These are phyloP conservation scores for Stichodactyla helianthus DNA, from an alignment of 64 coral and sea anemone species.

Conservation along the genomic window DNA sequence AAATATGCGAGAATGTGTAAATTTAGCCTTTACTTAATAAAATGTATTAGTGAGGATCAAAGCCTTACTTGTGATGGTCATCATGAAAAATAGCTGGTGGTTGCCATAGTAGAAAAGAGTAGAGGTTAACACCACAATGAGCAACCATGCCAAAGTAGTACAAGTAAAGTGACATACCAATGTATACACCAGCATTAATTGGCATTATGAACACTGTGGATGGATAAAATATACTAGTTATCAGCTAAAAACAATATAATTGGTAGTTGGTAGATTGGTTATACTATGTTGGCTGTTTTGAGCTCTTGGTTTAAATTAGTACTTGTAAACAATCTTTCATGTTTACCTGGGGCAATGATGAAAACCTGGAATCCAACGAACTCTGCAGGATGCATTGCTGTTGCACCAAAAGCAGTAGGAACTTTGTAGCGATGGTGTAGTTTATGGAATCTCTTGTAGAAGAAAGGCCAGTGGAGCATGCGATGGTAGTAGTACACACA, in stretches of 20 bases:
- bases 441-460: constrained; percentile 27
- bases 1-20: too few relatives aligned
- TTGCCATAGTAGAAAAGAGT: constrained; percentile 2
- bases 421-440: constrained; percentile 14
- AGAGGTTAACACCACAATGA: constrained; percentile 14
- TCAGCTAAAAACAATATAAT: too few relatives aligned
- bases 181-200: constrained; percentile 23
- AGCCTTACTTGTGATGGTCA: constrained; percentile 35
- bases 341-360: background rate
- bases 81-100: constrained; percentile 19
- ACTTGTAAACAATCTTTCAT: background rate
- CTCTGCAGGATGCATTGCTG: constrained; percentile 25
- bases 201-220: constrained; percentile 9
- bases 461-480: constrained; percentile 27
- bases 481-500: constrained; percentile 22
- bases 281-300: too few relatives aligned
- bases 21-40: too few relatives aligned
- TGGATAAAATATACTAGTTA: too few relatives aligned
- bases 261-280: too few relatives aligned
- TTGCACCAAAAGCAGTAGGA: constrained; percentile 9
- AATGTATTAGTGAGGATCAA: background rate
- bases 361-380: constrained; percentile 19
- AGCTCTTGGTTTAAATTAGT: background rate
- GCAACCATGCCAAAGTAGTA: constrained; percentile 21
- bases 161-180: constrained; percentile 2